Percentiles rank a stretch among this genome's conserved stretches.
Evolutionary conservation across 2,113 vertebrate species (phyloP).

Genomic region (Malurus elegans): DNA sequence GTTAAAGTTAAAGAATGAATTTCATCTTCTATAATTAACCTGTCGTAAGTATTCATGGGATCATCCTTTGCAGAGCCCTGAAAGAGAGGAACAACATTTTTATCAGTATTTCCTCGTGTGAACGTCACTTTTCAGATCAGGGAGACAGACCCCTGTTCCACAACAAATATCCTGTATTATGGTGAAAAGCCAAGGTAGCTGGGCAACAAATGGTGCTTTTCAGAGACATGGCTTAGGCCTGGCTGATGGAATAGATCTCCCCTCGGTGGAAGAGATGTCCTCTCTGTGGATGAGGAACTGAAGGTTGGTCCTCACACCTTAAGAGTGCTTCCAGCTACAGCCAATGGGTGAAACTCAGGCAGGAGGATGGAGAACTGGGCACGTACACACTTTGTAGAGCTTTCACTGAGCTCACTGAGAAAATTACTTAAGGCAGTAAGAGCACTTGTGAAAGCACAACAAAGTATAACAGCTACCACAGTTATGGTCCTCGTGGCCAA

Average conservation of each 20-base stretch:
- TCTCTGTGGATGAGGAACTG: background rate
- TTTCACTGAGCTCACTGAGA: background rate
- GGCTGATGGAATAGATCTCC: background rate
- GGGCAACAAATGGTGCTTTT: background rate
- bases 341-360: background rate
- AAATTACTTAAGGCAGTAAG: background rate
- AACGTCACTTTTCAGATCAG: background rate
- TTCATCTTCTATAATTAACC: conserved; percentile 53
- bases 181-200: background rate
- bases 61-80: conserved; percentile 49
- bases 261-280: background rate
- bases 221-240: background rate
- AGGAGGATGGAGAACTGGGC: background rate
- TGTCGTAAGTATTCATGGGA: background rate
- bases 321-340: background rate
- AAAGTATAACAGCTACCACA: background rate
- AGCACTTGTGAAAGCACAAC: background rate
- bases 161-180: background rate
- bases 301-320: background rate
- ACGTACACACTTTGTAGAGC: background rate
- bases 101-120: accelerated
- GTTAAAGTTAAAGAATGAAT: conserved; percentile 44
- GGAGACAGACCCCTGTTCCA: background rate
- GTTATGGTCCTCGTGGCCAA: background rate
- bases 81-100: background rate